A percentile compares a stretch with the other conserved stretches of the same genome.
Evolutionary conservation across 2,113 vertebrate genomes (phyloP).

Genomic region (Sebastes schlegelii): DNA sequence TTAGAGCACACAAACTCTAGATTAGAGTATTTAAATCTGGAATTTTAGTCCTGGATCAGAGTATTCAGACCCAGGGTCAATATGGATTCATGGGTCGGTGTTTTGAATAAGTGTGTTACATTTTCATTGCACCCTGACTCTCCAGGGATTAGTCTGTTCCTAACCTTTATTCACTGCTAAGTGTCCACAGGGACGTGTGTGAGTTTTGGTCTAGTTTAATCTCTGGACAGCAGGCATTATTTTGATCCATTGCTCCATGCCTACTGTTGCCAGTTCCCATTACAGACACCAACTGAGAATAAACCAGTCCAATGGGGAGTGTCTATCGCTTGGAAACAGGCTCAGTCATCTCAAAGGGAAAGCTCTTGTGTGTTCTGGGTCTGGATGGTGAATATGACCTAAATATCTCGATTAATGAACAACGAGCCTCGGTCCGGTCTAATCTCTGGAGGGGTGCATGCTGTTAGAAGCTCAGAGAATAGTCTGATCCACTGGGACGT

Average conservation of each 20-base stretch:
- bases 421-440: neutral
- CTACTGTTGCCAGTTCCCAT: conserved; percentile 35
- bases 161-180: neutral
- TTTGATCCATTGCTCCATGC: conserved; percentile 15
- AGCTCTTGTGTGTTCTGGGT: neutral
- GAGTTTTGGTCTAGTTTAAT: conserved; percentile 15
- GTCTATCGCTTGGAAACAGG: conserved; percentile 54
- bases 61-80: neutral
- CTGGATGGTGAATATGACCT: conserved; percentile 10
- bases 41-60: no score
- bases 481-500: conserved; percentile 23
- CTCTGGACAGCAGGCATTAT: conserved; percentile 24
- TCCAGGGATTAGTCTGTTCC: conserved; percentile 58
- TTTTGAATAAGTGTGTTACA: no score
- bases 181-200: neutral
- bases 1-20: no score
- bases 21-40: no score
- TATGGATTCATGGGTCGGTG: neutral
- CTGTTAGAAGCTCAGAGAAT: conserved; percentile 33
- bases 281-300: conserved; percentile 16
- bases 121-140: neutral
- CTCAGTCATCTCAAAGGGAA: conserved; percentile 4
- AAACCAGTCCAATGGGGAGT: neutral
- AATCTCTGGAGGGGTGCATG: conserved; percentile 16
- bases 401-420: conserved; percentile 40